Conservation (phyloP, 2,797 vertebrate genomes). For the Thaleichthys pacificus region DNA sequence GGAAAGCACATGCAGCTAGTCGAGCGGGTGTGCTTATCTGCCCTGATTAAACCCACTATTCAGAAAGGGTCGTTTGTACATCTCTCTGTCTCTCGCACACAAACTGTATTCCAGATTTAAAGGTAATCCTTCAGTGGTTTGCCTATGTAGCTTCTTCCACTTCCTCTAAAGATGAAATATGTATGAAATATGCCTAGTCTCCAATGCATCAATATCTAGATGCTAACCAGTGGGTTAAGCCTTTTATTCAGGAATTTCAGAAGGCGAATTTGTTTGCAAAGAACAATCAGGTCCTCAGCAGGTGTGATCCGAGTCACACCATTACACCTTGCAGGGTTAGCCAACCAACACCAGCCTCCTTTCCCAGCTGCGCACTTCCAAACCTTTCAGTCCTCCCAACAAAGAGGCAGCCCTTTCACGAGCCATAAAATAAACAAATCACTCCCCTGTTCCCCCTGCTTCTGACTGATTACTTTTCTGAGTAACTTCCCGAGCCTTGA, state of each 20-base stretch:
- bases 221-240: too few species aligned
- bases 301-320: background rate
- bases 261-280: too few species aligned
- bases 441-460: conserved; percentile 49
- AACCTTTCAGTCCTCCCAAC: conserved; percentile 16
- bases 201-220: background rate
- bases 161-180: background rate
- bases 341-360: background rate
- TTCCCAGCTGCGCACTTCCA: background rate
- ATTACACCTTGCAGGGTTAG: background rate
- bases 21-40: too few species aligned
- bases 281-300: too few species aligned
- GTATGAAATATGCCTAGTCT: background rate
- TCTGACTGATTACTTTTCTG: conserved; percentile 55
- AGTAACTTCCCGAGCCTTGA: conserved; percentile 42
- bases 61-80: too few species aligned
- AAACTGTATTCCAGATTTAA: background rate
- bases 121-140: background rate
- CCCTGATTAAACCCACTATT: too few species aligned
- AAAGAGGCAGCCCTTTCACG: conserved; percentile 46
- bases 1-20: too few species aligned
- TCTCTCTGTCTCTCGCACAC: background rate
- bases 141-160: background rate
- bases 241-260: too few species aligned
- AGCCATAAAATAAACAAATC: conserved; percentile 63